These are phyloP conservation scores for Lepidothrix coronata DNA, from an alignment of 2,113 vertebrate genomes.

Conservation along the genomic window DNA sequence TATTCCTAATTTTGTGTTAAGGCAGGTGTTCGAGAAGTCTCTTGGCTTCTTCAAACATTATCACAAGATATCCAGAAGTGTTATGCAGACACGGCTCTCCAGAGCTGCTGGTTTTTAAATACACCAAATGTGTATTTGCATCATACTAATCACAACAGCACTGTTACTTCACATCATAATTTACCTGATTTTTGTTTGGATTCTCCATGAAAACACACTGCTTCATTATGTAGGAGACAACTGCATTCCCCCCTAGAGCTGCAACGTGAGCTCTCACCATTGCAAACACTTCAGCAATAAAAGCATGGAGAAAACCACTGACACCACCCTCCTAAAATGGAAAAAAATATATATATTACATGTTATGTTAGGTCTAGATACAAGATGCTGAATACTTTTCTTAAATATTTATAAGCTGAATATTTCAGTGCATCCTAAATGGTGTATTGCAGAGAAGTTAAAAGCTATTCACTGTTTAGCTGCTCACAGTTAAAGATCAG, in stretches of 20 bases:
- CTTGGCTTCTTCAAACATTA: not conserved
- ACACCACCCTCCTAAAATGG: constrained; percentile 89
- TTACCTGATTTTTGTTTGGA: constrained; percentile 98
- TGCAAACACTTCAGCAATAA: constrained; percentile 96
- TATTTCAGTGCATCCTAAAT: not conserved
- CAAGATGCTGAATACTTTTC: not conserved
- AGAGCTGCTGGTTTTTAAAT: not conserved
- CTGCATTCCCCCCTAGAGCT: constrained; percentile 93
- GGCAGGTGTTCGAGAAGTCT: not conserved
- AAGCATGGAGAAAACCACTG: constrained; percentile 95
- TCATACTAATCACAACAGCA: not conserved
- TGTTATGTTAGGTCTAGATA: not conserved
- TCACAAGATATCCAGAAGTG: not conserved
- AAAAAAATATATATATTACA: not conserved
- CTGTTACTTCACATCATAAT: not conserved
- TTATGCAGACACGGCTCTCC: not conserved
- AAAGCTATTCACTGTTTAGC: not conserved
- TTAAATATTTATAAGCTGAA: not conserved
- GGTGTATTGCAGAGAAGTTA: not conserved
- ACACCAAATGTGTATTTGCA: not conserved
- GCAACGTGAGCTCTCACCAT: constrained; percentile 97
- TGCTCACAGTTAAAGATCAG: not conserved
- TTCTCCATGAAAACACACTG: constrained; percentile 99
- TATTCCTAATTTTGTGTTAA: not conserved
- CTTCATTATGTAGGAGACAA: constrained; percentile 98